Percentiles rank a stretch among this genome's conserved stretches.
Conservation (phyloP, 2,113 vertebrate species). For the Heterocephalus glaber region DNA sequence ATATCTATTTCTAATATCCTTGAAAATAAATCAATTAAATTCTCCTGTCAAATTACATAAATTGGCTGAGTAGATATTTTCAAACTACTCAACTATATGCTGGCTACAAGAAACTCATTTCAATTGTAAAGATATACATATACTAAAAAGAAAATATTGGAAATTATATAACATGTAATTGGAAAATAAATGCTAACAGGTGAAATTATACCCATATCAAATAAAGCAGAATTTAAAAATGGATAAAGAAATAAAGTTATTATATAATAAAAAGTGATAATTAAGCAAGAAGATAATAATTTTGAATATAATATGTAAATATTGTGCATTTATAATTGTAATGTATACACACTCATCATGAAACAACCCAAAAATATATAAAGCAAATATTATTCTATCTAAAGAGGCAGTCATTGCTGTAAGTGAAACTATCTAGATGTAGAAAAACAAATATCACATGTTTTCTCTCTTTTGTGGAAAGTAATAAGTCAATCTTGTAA, state of each 20-base stretch:
- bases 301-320: neutral
- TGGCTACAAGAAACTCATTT: neutral
- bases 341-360: neutral
- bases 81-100: neutral
- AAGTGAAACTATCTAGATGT: neutral
- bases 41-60: neutral
- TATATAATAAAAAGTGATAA: neutral
- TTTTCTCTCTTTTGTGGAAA: too few species aligned
- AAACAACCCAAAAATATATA: neutral
- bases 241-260: neutral
- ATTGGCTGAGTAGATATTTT: neutral
- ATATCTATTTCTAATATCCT: neutral
- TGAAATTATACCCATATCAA: neutral
- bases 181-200: neutral
- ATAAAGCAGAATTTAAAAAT: neutral
- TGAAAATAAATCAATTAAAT: neutral
- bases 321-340: neutral
- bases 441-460: neutral
- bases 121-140: neutral
- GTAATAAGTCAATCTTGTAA: neutral
- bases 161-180: neutral
- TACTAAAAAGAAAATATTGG: neutral
- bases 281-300: neutral
- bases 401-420: neutral
- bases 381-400: neutral